Conservation (phyloP, 2,888 invertebrate genomes). For the Lasiommata megera region DNA sequence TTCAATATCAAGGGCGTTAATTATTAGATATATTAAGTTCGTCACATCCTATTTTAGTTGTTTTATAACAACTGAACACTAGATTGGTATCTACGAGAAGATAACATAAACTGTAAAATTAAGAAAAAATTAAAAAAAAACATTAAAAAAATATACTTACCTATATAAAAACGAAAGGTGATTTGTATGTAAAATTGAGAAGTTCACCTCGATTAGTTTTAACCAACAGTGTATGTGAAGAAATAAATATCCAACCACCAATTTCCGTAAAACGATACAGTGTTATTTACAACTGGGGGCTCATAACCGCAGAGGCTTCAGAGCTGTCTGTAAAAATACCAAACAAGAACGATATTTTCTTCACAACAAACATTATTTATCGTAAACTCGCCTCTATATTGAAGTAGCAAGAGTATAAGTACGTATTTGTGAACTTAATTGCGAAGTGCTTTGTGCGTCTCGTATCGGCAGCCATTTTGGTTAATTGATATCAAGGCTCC, state of each 20-base stretch:
- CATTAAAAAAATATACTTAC: not conserved
- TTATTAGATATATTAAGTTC: no score
- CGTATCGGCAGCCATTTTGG: constrained; percentile 45
- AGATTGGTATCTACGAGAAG: no score
- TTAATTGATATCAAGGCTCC: constrained; percentile 48
- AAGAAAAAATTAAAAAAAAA: not conserved
- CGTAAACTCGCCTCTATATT: constrained; percentile 25
- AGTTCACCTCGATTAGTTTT: not conserved
- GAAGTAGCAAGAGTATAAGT: constrained; percentile 11
- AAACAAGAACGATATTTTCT: constrained; percentile 9
- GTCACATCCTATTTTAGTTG: no score
- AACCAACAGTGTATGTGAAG: constrained; percentile 12
- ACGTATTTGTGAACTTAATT: constrained; percentile 10
- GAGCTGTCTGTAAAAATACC: constrained; percentile 18
- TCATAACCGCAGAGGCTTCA: constrained; percentile 20
- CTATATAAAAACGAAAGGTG: not conserved
- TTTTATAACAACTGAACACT: no score
- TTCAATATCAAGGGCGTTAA: no score
- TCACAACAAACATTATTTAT: constrained; percentile 10
- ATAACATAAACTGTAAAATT: not conserved
- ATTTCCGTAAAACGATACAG: constrained; percentile 26
- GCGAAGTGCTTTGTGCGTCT: constrained; percentile 13
- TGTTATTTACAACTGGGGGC: constrained; percentile 22
- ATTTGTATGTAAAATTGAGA: constrained; percentile 5
- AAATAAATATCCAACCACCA: constrained; percentile 22